phyloP scores from a whole-genome alignment of 2,113 vertebrate genomes.

The Xiphophorus couchianus region DNA sequence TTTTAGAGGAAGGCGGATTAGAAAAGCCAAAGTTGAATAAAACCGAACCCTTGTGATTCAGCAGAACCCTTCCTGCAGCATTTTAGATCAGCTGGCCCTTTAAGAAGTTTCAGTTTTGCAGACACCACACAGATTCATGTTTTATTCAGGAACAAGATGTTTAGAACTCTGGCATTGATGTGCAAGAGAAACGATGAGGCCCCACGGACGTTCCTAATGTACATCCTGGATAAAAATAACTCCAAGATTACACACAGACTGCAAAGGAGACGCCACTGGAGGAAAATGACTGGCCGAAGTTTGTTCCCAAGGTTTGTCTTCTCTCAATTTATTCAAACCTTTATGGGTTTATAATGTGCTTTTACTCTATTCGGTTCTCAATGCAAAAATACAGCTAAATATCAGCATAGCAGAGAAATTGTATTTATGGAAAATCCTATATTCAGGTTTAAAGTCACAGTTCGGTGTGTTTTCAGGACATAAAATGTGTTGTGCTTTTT shows the following conservation, averaged over 20 bases:
- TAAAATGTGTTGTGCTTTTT: too few relatives aligned
- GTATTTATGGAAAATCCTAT: too few relatives aligned
- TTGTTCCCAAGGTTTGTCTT: not conserved
- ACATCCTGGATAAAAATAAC: not conserved
- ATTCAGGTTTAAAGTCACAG: too few relatives aligned
- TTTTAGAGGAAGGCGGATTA: too few relatives aligned
- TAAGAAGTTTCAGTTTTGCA: not conserved
- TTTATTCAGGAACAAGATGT: not conserved
- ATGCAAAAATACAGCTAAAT: not conserved
- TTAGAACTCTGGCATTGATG: not conserved
- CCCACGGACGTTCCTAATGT: not conserved
- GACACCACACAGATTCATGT: not conserved
- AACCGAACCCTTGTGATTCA: not conserved
- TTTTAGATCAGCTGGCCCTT: not conserved
- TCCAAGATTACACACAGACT: not conserved
- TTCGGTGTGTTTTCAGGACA: too few relatives aligned
- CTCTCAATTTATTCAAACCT: not conserved
- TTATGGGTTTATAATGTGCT: not conserved
- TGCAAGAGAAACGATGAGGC: not conserved
- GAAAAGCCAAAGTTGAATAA: not conserved
- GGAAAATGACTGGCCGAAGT: not conserved
- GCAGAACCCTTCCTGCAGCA: not conserved
- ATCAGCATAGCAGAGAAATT: too few relatives aligned
- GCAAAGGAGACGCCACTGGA: not conserved
- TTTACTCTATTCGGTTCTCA: not conserved